Conservation (phyloP, 53 echinoderm and acorn worm genomes). For the Stichopus horrens region DNA sequence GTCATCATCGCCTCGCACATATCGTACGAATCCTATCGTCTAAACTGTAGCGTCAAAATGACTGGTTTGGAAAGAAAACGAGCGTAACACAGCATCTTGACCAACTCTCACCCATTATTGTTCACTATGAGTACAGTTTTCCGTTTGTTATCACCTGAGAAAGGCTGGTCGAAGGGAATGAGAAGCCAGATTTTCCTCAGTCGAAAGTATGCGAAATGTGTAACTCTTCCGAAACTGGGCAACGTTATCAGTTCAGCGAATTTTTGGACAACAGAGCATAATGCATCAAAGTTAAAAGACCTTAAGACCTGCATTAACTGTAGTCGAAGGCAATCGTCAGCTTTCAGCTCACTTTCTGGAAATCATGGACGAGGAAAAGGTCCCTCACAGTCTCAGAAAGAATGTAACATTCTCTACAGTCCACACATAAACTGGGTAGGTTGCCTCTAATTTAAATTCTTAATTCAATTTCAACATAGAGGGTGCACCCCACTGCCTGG, state of each 20-base stretch:
- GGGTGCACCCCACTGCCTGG: too few species aligned
- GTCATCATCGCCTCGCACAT: too few species aligned
- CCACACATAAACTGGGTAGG: too few species aligned
- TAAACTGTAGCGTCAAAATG: too few species aligned
- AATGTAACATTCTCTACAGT: too few species aligned
- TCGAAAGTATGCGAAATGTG: neutral
- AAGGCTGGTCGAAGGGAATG: neutral
- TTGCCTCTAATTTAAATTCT: too few species aligned
- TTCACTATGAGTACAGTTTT: neutral
- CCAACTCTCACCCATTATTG: neutral
- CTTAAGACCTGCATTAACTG: neutral
- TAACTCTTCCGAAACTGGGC: neutral
- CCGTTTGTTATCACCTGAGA: neutral
- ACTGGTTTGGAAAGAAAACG: too few species aligned
- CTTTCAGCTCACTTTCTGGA: neutral
- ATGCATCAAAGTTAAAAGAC: neutral
- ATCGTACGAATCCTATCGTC: too few species aligned
- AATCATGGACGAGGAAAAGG: neutral
- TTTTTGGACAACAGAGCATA: neutral
- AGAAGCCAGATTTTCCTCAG: neutral
- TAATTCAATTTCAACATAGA: too few species aligned
- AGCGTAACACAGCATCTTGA: too few species aligned
- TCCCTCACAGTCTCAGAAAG: too few species aligned
- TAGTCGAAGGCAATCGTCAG: neutral
- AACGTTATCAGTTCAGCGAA: neutral